phyloP scores from a whole-genome alignment of 2,797 vertebrate species.

The Centropyge bicolor region DNA sequence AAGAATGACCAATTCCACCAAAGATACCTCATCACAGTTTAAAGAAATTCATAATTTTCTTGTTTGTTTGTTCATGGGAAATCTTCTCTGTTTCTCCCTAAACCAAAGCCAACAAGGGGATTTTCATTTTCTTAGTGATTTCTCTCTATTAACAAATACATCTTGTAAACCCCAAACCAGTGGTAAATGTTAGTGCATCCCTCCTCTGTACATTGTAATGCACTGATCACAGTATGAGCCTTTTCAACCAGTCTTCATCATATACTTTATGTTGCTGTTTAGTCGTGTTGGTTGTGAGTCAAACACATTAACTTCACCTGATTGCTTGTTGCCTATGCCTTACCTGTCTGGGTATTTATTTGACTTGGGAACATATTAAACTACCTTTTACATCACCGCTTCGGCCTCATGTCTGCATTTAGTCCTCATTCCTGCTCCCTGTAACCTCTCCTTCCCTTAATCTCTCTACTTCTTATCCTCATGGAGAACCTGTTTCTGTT shows the following conservation, averaged over 20 bases:
- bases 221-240: neutral
- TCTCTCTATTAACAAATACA: neutral
- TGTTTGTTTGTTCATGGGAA: neutral
- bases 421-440: neutral
- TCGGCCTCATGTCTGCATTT: neutral
- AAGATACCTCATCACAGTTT: neutral
- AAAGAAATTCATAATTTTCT: neutral
- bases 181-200: neutral
- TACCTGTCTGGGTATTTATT: neutral
- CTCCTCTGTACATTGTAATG: neutral
- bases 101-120: neutral
- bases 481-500: neutral
- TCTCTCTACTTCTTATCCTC: neutral
- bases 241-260: neutral
- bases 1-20: neutral
- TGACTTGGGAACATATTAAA: neutral
- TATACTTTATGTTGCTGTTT: neutral
- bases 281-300: neutral
- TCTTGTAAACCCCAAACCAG: neutral
- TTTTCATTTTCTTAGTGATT: neutral
- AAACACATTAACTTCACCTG: neutral
- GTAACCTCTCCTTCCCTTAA: conserved; percentile 1
- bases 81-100: neutral
- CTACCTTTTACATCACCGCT: neutral
- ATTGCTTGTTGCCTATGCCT: neutral